phyloP scores from a whole-genome alignment of 2,113 vertebrate species.

The Siniperca knerii region DNA sequence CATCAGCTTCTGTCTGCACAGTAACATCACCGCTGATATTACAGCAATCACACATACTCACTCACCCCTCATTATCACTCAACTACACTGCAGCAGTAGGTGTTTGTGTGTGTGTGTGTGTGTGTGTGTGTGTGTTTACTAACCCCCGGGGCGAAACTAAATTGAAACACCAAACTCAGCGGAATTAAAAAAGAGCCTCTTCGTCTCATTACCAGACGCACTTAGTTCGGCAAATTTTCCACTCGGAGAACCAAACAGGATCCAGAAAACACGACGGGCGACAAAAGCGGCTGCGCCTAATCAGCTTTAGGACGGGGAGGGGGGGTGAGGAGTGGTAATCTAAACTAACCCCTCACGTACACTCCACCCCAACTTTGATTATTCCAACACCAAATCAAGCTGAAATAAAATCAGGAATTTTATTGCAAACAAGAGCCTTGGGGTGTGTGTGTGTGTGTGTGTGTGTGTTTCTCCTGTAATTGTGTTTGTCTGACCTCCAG shows the following conservation, averaged over 20 bases:
- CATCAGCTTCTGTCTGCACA: not conserved
- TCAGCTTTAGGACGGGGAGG: conserved; percentile 71
- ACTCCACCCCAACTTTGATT: conserved; percentile 42
- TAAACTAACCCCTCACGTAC: conserved; percentile 5
- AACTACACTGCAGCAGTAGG: conserved; percentile 23
- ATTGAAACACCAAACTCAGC: conserved; percentile 68
- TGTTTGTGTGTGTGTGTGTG: conserved; percentile 18
- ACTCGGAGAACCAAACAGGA: conserved; percentile 68
- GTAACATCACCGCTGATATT: conserved; percentile 1
- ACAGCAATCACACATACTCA: conserved; percentile 11
- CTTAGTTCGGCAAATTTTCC: conserved; percentile 74
- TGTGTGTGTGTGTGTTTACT: conserved; percentile 38
- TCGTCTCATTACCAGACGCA: conserved; percentile 77
- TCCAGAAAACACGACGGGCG: conserved; percentile 70
- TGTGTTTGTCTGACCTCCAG: conserved; percentile 57
- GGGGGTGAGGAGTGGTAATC: conserved; percentile 14
- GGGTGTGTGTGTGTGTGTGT: conserved; percentile 32
- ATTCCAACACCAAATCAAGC: conserved; percentile 49
- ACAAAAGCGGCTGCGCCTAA: conserved; percentile 74
- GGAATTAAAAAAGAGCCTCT: conserved; percentile 60
- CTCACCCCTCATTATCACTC: conserved; percentile 26
- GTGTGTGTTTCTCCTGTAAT: conserved; percentile 23
- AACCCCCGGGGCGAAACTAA: conserved; percentile 56
- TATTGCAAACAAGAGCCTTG: no score
- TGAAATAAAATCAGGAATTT: conserved; percentile 50